Conservation (phyloP, 2,113 vertebrate species). For the Paraplagusia blochii region DNA sequence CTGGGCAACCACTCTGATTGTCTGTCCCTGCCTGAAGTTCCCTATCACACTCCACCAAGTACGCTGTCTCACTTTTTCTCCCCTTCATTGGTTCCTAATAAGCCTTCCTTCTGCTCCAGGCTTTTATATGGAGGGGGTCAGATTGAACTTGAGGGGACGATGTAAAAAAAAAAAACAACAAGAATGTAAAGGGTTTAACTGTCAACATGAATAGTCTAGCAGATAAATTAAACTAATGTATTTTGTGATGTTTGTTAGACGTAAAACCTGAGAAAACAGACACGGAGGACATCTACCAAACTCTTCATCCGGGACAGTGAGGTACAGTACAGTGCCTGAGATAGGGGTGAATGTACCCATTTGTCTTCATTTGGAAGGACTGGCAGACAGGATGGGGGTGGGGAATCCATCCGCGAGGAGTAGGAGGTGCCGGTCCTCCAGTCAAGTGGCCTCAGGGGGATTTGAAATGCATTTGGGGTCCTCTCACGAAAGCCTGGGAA, state of each 20-base stretch:
- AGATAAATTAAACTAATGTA: slow-evolving; percentile 26
- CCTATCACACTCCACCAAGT: slow-evolving; percentile 66
- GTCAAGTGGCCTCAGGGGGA: slow-evolving; percentile 78
- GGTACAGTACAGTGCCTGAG: slow-evolving; percentile 66
- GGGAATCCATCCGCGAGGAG: slow-evolving; percentile 64
- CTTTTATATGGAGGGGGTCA: slow-evolving; percentile 61
- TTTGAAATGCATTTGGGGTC: slow-evolving; percentile 73
- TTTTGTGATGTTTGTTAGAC: slow-evolving; percentile 24
- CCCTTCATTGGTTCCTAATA: slow-evolving; percentile 71
- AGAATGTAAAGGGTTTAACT: slow-evolving; percentile 36
- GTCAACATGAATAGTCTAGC: slow-evolving; percentile 39
- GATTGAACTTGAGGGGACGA: slow-evolving; percentile 49
- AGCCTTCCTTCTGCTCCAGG: slow-evolving; percentile 63
- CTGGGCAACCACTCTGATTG: slow-evolving; percentile 79
- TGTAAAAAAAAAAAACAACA: slow-evolving; percentile 8
- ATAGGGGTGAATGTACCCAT: slow-evolving; percentile 74
- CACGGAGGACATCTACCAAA: slow-evolving; percentile 47
- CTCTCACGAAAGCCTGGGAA: slow-evolving; percentile 72
- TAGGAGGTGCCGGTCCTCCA: slow-evolving; percentile 73
- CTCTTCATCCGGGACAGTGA: slow-evolving; percentile 51
- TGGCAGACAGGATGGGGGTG: slow-evolving; percentile 68
- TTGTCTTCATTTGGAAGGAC: slow-evolving; percentile 77
- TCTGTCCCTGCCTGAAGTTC: slow-evolving; percentile 70
- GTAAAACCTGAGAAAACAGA: slow-evolving; percentile 27
- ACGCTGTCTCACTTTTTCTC: slow-evolving; percentile 56